These are phyloP conservation scores for Leptonema lineaticorne DNA, from an alignment of 1,140 invertebrate genomes.

Conservation along the genomic window DNA sequence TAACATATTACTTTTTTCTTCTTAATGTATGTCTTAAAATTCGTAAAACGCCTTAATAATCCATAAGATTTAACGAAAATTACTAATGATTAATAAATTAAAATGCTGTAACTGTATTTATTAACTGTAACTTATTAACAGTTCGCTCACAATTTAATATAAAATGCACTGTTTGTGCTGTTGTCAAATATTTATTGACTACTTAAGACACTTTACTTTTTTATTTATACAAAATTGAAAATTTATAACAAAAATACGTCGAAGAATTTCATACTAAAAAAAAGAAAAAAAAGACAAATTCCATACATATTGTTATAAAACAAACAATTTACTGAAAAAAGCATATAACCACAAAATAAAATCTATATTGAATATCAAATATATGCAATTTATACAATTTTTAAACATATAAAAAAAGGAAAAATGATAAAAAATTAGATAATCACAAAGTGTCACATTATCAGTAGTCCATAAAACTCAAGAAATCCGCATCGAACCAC, in stretches of 20 bases:
- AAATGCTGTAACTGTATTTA: conserved; percentile 6
- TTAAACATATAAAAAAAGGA: not conserved
- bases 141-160: conserved; percentile 3
- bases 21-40: not conserved
- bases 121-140: not conserved
- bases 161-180: not conserved
- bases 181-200: conserved; percentile 11
- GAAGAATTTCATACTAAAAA: no score
- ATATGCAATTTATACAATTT: no score
- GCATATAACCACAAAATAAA: not conserved
- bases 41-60: not conserved
- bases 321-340: not conserved
- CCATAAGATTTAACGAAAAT: conserved; percentile 7
- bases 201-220: conserved; percentile 18
- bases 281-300: no score
- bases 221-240: no score
- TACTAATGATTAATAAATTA: conserved; percentile 8
- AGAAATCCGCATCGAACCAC: not conserved
- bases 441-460: conserved; percentile 16
- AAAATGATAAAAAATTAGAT: no score
- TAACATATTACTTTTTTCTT: not conserved
- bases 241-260: no score
- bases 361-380: no score
- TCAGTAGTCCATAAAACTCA: no score
- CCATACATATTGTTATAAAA: not conserved